Conservation (phyloP, 2,888 invertebrate genomes). For the Pachycephus smyrnensis region DNA sequence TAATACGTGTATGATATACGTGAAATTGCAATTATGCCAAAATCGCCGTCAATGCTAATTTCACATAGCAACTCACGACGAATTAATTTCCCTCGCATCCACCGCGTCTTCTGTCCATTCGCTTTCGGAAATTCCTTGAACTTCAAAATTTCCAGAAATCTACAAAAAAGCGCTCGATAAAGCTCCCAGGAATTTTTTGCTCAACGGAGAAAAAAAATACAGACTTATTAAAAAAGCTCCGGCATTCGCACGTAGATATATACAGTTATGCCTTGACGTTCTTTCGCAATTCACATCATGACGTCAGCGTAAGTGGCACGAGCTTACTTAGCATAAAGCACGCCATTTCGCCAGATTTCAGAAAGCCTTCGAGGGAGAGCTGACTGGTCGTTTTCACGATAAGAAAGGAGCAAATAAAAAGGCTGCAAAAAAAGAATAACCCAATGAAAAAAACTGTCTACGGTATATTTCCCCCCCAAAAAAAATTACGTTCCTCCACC, state of each 20-base stretch:
- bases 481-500: neutral
- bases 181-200: neutral
- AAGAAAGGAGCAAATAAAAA: neutral
- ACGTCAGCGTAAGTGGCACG: neutral
- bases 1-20: neutral
- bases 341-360: neutral
- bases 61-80: neutral
- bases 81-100: neutral
- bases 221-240: neutral
- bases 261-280: neutral
- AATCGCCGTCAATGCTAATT: neutral
- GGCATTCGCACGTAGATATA: neutral
- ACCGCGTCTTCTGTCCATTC: neutral
- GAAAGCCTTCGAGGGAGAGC: neutral
- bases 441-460: neutral
- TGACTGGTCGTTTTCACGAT: neutral
- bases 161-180: neutral
- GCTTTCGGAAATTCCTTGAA: no score
- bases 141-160: neutral
- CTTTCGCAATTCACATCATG: neutral
- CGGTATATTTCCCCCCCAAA: neutral
- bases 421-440: neutral
- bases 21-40: no score
- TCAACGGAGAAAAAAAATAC: neutral
- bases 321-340: neutral